phyloP scores from a whole-genome alignment of 1,140 invertebrate genomes.

The Drosophila trapezifrons region DNA sequence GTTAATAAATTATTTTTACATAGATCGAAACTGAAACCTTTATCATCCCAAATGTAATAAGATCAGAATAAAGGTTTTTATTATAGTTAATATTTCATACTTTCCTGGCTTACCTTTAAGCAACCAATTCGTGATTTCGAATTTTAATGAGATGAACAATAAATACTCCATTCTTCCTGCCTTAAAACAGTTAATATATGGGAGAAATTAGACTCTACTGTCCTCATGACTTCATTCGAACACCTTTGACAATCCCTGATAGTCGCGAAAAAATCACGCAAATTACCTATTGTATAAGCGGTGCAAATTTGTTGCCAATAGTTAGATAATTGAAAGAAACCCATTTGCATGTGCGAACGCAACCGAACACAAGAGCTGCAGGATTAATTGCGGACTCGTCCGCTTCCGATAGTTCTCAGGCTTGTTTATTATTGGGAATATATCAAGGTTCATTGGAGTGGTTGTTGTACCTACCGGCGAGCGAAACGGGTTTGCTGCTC shows the following conservation, averaged over 20 bases:
- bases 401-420: slow-evolving; percentile 50
- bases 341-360: slow-evolving; percentile 49
- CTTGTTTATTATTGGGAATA: slow-evolving; percentile 52
- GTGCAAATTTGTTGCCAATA: slow-evolving; percentile 43
- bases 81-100: no score
- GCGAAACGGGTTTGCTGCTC: slow-evolving; percentile 45
- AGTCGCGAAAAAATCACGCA: slow-evolving; percentile 26
- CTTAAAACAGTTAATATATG: neutral
- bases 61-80: no score
- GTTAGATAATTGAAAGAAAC: slow-evolving; percentile 47
- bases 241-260: neutral
- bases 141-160: no score
- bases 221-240: slow-evolving; percentile 15
- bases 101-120: no score
- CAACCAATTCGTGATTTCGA: no score
- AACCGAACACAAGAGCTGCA: slow-evolving; percentile 42
- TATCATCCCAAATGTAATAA: no score
- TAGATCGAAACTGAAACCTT: no score
- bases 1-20: no score
- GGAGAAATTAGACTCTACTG: neutral
- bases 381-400: slow-evolving; percentile 47
- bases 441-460: slow-evolving; percentile 47
- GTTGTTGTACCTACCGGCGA: slow-evolving; percentile 41
- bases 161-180: neutral
- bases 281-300: slow-evolving; percentile 47